phyloP scores from a whole-genome alignment of 2,113 vertebrate genomes.

The Irena cyanogastra region DNA sequence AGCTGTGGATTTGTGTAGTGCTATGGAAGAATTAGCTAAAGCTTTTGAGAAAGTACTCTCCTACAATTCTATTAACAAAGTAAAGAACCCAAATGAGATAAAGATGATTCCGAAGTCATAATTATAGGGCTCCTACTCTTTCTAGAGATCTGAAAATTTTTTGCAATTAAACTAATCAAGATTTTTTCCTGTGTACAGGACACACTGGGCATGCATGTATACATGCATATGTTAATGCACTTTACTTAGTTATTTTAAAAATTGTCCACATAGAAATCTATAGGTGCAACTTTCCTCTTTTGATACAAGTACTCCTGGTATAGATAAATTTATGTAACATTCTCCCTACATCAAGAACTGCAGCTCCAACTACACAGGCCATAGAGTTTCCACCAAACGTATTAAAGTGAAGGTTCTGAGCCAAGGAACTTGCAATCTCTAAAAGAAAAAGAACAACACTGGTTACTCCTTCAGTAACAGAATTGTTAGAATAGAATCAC shows the following conservation, averaged over 20 bases:
- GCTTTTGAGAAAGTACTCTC: not conserved
- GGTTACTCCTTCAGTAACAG: not conserved
- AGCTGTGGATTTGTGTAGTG: not conserved
- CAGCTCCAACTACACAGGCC: slow-evolving; percentile 80
- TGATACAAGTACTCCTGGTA: not conserved
- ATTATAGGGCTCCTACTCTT: not conserved
- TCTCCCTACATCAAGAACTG: slow-evolving; percentile 85
- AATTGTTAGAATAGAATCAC: not conserved
- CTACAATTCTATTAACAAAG: not conserved
- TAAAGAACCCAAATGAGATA: not conserved
- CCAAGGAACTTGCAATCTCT: slow-evolving; percentile 86
- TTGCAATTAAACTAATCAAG: not conserved
- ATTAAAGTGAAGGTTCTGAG: slow-evolving; percentile 79
- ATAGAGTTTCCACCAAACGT: slow-evolving; percentile 90
- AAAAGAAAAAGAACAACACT: not conserved
- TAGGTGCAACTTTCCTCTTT: not conserved
- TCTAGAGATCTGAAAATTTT: not conserved
- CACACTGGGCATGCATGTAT: not conserved
- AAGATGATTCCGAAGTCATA: not conserved
- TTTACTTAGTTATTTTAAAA: not conserved
- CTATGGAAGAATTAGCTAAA: not conserved
- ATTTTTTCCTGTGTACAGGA: not conserved
- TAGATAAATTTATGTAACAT: not conserved
- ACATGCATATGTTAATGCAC: not conserved
- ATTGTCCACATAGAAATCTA: not conserved